These are phyloP conservation scores for Galemys pyrenaicus DNA, from an alignment of 2,113 vertebrate species.

Conservation along the genomic window DNA sequence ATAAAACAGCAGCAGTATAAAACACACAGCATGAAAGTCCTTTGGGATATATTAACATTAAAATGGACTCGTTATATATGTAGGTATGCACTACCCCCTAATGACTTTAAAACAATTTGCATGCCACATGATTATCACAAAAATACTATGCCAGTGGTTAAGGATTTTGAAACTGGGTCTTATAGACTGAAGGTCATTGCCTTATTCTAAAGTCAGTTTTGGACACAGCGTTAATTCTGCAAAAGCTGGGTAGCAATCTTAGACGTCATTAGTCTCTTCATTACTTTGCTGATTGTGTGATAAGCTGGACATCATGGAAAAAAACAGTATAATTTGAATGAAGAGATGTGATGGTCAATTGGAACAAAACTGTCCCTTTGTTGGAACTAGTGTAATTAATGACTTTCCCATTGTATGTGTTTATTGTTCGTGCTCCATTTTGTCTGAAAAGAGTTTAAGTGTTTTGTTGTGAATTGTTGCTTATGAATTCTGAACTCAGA, in stretches of 20 bases:
- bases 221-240: not conserved
- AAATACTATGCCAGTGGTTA: constrained; percentile 1
- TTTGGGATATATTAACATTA: constrained; percentile 48
- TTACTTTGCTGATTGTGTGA: not conserved
- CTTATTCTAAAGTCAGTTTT: constrained; percentile 30
- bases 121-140: constrained; percentile 28
- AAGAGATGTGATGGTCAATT: not conserved
- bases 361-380: not conserved
- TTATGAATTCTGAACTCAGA: not conserved
- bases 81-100: constrained; percentile 24
- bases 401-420: not conserved
- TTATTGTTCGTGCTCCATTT: not conserved
- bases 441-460: not conserved
- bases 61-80: constrained; percentile 30
- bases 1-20: constrained; percentile 54
- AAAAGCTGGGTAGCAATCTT: not conserved
- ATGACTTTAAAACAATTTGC: constrained; percentile 56
- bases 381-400: constrained; percentile 4
- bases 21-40: constrained; percentile 61
- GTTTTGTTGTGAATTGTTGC: not conserved
- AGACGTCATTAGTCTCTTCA: not conserved
- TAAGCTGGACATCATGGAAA: not conserved
- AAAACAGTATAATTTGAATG: not conserved
- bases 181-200: constrained; percentile 26
- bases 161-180: not conserved